These are phyloP conservation scores for Netelia fuscicornis DNA, from an alignment of 2,888 invertebrate genomes.

Conservation along the genomic window DNA sequence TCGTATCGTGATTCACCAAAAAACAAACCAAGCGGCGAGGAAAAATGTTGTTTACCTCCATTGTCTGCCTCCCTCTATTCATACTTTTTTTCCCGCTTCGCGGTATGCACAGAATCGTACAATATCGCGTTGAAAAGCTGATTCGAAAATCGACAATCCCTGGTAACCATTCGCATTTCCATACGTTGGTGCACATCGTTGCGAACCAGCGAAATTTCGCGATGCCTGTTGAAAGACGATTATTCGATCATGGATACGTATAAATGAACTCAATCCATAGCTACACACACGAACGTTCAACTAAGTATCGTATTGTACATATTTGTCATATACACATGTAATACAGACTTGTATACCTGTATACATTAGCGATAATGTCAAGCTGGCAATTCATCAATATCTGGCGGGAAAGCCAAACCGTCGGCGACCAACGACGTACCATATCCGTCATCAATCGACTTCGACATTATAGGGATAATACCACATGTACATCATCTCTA, in stretches of 20 bases:
- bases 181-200: neutral
- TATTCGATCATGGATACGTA: constrained; percentile 14
- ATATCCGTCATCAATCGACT: constrained; percentile 33
- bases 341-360: neutral
- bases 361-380: neutral
- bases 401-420: constrained; percentile 6
- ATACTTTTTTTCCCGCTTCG: constrained; percentile 5
- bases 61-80: neutral
- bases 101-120: neutral
- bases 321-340: neutral
- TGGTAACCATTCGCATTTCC: constrained; percentile 1
- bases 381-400: constrained; percentile 42
- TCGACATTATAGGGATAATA: constrained; percentile 2
- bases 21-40: too few species aligned
- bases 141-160: neutral
- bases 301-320: neutral
- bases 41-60: neutral
- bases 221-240: neutral
- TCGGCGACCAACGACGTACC: constrained; percentile 5
- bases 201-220: neutral
- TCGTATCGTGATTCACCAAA: too few species aligned
- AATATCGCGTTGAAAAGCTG: neutral
- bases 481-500: neutral
- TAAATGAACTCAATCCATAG: constrained; percentile 13
- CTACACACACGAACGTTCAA: constrained; percentile 3